These are phyloP conservation scores for Mus spicilegus DNA, from an alignment of 2,113 vertebrate genomes.

Conservation along the genomic window DNA sequence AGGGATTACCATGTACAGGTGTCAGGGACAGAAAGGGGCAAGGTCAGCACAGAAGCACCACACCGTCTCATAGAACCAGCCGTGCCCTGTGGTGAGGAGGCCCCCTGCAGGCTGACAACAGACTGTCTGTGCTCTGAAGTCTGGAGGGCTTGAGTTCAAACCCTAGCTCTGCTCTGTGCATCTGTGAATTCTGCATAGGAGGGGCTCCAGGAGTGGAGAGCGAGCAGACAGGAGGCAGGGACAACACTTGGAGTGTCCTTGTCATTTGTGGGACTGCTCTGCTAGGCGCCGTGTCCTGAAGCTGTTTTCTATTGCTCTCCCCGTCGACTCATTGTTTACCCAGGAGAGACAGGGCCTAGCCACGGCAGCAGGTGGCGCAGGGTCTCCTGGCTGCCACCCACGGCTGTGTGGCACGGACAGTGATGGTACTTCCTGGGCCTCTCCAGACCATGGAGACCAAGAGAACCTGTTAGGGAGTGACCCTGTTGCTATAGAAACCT, in stretches of 20 bases:
- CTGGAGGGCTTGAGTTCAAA: neutral
- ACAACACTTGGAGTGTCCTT: neutral
- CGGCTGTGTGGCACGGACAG: neutral
- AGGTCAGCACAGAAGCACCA: neutral
- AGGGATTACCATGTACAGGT: neutral
- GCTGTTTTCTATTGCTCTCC: neutral
- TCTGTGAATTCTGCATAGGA: neutral
- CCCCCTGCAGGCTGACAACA: neutral
- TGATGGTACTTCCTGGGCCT: neutral
- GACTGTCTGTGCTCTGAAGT: neutral
- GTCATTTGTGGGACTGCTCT: neutral
- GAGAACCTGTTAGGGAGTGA: neutral
- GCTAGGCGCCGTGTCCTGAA: neutral
- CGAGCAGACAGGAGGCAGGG: neutral
- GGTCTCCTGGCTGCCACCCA: neutral
- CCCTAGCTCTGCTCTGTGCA: neutral
- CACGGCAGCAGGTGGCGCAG: neutral
- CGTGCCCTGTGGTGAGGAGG: neutral
- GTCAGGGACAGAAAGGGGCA: neutral
- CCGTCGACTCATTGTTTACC: neutral
- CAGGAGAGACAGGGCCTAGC: neutral
- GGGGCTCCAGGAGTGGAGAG: neutral
- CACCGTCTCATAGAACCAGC: neutral
- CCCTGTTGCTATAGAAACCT: neutral
- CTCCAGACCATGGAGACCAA: neutral